Evolutionary conservation across 2,888 invertebrate species (phyloP), one percentile per base, ranked within the genome.

Genomic region (Catocala fraxini): DNA sequence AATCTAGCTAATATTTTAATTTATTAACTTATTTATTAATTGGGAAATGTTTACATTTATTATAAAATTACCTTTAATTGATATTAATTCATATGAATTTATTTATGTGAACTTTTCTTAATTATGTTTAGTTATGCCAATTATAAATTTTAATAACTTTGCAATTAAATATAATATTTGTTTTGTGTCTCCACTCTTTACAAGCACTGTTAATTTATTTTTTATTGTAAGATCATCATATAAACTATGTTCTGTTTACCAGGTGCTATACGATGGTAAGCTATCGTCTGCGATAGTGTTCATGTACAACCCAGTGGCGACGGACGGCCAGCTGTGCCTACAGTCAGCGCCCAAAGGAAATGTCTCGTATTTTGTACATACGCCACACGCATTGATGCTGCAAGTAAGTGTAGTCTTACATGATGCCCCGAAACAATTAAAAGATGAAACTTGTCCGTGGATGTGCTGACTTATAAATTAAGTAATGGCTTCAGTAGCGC

Each of bases 251-350:
- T 34, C 10, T 25, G 43, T 49, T 56, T 42, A 41, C 39, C 95
- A 99, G 98, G 98, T 99, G 73, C 95, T 99, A 79, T 99, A 99
- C 94, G 99, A 99, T 94, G 99, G 99, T 70, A 99, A 99, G 94
- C 95, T 99, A 87, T 99, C 99, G 69, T 97, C 97, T 83, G 98
- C 98, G 75, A 98, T 99, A 89, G 98, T 99, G 86, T 99, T 99
- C 95, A 99, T 99, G 98, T 99, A 99, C 96, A 99, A 99, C 94
- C 99, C 99, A 69, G 99, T 99, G 83, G 99, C 99, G 70, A 99
- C 99, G 73, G 99, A 99, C 94, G 98, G 99, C 74, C 99, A 99
- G 94, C 96, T 99, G 71, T 99, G 99, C 94, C 96, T 99, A 77
- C 99, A 99, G 95, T 99, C 99, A 53, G 98, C 99, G 77, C 99